phyloP scores from a whole-genome alignment of 2,888 invertebrate genomes.

The Geotrupes spiniger region DNA sequence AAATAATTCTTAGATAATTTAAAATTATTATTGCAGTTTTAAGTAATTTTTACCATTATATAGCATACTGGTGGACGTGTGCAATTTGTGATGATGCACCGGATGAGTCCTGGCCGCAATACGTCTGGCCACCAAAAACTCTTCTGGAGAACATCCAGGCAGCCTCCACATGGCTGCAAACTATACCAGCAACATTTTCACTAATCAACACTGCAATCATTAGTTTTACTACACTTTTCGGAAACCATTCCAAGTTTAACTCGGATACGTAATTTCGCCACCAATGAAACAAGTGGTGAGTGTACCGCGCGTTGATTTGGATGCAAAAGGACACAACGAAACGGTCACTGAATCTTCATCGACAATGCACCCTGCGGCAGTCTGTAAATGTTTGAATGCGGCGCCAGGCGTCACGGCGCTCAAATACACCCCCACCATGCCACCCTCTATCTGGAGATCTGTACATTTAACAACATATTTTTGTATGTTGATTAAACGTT shows the following conservation, averaged over 20 bases:
- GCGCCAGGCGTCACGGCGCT: slow-evolving; percentile 30
- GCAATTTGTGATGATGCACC: slow-evolving; percentile 53
- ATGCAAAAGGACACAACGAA: neutral
- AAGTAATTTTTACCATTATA: slow-evolving; percentile 52
- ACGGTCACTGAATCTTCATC: too few species aligned
- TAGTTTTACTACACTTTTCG: neutral
- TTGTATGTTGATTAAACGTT: too few species aligned
- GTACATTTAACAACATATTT: too few species aligned
- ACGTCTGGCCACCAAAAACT: slow-evolving; percentile 48
- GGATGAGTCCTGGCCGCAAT: slow-evolving; percentile 49
- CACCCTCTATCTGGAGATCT: too few species aligned
- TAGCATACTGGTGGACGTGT: slow-evolving; percentile 53
- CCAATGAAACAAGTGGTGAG: too few species aligned
- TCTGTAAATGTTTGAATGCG: slow-evolving; percentile 23
- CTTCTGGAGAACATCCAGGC: slow-evolving; percentile 50
- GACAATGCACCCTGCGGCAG: slow-evolving; percentile 5
- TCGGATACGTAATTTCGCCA: too few species aligned
- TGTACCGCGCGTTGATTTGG: neutral
- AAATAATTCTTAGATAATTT: too few species aligned
- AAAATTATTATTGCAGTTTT: too few species aligned
- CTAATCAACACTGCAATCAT: neutral
- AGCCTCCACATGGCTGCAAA: slow-evolving; percentile 50
- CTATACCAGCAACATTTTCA: slow-evolving; percentile 24
- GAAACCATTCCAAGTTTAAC: neutral
- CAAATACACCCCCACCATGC: slow-evolving; percentile 26